Base-by-base conservation (phyloP, 2,113 vertebrate species). In the Pangasianodon hypophthalmus region DNA sequence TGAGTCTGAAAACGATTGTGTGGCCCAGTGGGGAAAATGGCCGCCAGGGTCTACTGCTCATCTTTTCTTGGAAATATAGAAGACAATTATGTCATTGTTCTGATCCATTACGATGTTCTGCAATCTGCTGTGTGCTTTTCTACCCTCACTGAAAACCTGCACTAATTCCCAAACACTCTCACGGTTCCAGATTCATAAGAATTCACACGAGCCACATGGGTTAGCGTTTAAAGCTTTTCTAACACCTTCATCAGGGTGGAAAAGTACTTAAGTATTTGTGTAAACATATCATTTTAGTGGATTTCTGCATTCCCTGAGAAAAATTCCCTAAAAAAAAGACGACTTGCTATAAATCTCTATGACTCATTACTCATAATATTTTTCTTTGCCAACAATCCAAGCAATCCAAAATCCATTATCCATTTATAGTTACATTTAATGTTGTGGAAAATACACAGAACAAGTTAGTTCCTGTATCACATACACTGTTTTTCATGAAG, bases 101-200 rank as follows among this genome's bases (percentile, higher is more conserved):
- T 89, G 54, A 81, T 90, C 89, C 85, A 84, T 88, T 89, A 82
- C 21, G 73, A 73, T 85, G 87, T 87, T 60, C 62, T 67, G 71
- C 54, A 64, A 85, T 90, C 83, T 93, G 88, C 91, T 83, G 64
- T 86, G 77, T 6, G 52, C 84, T 91, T 91, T 86, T 91, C 89
- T 87, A 11, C 41, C 26, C 62, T 60, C 60, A 90, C 32, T n/a
- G 60, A 83, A 85, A 86, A 60, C 50, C 86, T 88, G 90, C 90
- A 90, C 88, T 52, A 37, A 58, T n/a, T 32, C 48, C 9, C 64
- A 71, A 44, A 7, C 19, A 24, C 54, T 54, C n/a, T 69, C 79
- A 56, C 29, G 18, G 6, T 32, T 67, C 4, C 24, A 69, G n/a
- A 32, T 69, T 73, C 48, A n/a, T 21, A 52, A 7, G 85, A 54